Percentiles rank a stretch among this genome's conserved stretches.
Conservation (phyloP, 1,140 invertebrate genomes). For the Triops cancriformis region DNA sequence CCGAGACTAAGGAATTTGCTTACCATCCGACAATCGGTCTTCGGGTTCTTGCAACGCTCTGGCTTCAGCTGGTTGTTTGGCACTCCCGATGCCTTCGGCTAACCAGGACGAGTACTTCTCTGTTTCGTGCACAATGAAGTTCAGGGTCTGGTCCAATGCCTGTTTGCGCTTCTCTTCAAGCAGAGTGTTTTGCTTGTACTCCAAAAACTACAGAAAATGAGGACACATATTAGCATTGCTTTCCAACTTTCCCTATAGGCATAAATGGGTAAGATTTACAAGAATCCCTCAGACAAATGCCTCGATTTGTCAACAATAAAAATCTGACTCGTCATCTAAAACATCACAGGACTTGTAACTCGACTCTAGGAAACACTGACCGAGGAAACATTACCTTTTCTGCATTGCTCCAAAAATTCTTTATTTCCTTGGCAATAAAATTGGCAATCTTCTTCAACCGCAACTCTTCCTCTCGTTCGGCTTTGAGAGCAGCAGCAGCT, state of each 20-base stretch:
- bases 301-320: conserved; percentile 17
- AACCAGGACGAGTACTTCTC: conserved; percentile 92
- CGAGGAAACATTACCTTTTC: conserved; percentile 60
- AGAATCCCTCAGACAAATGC: conserved; percentile 20
- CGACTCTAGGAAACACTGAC: conserved; percentile 18
- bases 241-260: neutral
- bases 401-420: conserved; percentile 92
- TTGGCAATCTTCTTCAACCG: conserved; percentile 77
- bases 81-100: conserved; percentile 58
- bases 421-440: conserved; percentile 84
- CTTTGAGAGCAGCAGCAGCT: conserved; percentile 73
- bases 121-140: conserved; percentile 97
- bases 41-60: neutral
- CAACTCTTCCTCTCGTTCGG: conserved; percentile 83
- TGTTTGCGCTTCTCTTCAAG: conserved; percentile 91
- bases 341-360: neutral
- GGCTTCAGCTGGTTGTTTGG: neutral
- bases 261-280: neutral
- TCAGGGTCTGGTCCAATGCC: conserved; percentile 91
- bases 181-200: conserved; percentile 85
- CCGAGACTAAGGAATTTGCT: neutral
- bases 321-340: conserved; percentile 17
- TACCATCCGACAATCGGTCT: neutral
- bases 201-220: conserved; percentile 60
- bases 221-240: neutral